Percentiles rank a stretch among this genome's conserved stretches.
Evolutionary conservation across 2,797 vertebrate species (phyloP).

Genomic region (Tolypeutes matacus): DNA sequence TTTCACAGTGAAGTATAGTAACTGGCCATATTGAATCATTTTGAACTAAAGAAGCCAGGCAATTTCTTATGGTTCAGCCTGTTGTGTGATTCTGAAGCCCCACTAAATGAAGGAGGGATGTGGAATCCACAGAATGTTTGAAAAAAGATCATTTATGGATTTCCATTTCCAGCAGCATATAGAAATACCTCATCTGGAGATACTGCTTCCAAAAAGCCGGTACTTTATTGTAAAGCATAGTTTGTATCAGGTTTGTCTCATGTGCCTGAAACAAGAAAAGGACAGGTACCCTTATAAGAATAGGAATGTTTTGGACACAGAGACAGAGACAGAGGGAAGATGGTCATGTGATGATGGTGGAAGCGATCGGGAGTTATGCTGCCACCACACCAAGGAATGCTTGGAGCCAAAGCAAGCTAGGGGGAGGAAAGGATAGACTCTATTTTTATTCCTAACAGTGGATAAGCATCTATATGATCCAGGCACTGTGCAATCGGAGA

Average conservation of each 20-base stretch:
- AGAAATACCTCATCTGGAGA: background rate
- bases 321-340: no score
- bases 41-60: background rate
- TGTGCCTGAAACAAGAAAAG: background rate
- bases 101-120: background rate
- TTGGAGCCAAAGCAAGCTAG: no score
- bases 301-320: no score
- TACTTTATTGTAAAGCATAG: background rate
- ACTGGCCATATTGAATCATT: background rate
- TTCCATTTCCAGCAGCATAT: background rate
- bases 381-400: no score
- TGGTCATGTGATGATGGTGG: no score
- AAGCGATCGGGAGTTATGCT: background rate
- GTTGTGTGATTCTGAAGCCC: background rate
- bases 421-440: no score
- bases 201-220: background rate
- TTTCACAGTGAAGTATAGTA: background rate
- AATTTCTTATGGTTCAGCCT: background rate
- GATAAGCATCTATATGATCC: background rate
- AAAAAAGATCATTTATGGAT: background rate
- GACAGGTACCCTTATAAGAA: no score
- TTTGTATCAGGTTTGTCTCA: background rate
- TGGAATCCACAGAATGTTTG: background rate
- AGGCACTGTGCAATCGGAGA: background rate
- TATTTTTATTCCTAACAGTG: constrained; percentile 24